Percentiles rank a stretch among this genome's conserved stretches.
phyloP scores from a whole-genome alignment of 2,797 vertebrate genomes.

The Perodicticus potto region DNA sequence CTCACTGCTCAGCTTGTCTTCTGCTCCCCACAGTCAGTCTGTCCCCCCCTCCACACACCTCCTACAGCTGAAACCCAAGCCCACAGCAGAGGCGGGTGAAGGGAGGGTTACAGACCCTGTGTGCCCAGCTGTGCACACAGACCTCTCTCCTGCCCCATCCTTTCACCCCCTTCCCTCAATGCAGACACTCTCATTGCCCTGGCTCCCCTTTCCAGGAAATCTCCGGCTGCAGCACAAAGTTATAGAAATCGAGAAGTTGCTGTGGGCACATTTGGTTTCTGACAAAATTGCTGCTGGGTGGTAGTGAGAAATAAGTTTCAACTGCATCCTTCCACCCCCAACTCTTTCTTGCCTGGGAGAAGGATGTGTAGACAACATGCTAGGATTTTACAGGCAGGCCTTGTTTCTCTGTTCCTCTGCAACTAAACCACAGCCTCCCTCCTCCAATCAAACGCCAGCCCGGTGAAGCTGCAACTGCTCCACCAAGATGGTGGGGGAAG shows the following conservation, averaged over 20 bases:
- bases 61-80: slow-evolving; percentile 58
- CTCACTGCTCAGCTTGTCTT: slow-evolving; percentile 19
- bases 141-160: neutral
- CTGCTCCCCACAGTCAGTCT: neutral
- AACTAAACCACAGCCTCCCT: slow-evolving; percentile 12
- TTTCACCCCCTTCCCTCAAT: neutral
- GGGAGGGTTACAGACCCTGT: neutral
- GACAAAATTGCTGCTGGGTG: slow-evolving; percentile 60
- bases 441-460: neutral
- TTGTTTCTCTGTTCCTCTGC: neutral
- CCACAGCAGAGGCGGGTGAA: neutral
- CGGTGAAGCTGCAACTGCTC: neutral
- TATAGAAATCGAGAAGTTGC: slow-evolving; percentile 70
- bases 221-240: slow-evolving; percentile 77
- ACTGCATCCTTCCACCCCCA: neutral
- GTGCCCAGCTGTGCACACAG: slow-evolving; percentile 54
- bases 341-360: neutral
- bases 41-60: neutral
- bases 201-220: slow-evolving; percentile 73
- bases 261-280: slow-evolving; percentile 58
- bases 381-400: neutral
- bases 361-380: neutral
- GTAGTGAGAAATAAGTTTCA: slow-evolving; percentile 78
- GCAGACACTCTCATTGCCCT: neutral
- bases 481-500: neutral